Conservation (phyloP, 1,140 invertebrate genomes). For the Drosophila rufa region DNA sequence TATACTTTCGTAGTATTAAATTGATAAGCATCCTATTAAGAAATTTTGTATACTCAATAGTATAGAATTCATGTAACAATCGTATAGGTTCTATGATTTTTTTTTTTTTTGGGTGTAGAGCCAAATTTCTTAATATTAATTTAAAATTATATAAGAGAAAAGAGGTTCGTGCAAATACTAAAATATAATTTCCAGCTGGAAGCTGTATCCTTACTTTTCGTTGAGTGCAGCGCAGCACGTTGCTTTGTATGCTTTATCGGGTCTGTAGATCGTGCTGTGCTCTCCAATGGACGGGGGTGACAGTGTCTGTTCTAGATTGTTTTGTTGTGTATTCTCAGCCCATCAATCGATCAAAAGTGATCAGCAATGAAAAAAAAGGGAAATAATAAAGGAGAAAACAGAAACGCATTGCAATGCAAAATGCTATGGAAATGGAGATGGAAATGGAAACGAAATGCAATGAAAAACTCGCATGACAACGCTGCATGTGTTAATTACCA, state of each 20-base stretch:
- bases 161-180: neutral
- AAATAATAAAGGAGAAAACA: neutral
- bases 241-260: conserved; percentile 14
- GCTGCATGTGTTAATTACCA: conserved; percentile 76
- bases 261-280: conserved; percentile 20
- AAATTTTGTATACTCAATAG: too few species aligned
- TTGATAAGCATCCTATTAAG: too few species aligned
- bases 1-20: too few species aligned
- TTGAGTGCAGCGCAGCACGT: conserved; percentile 16
- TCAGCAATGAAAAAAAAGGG: conserved; percentile 3
- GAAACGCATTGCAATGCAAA: conserved; percentile 34
- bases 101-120: too few species aligned
- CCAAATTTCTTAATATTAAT: too few species aligned
- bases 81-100: too few species aligned
- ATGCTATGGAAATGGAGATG: conserved; percentile 33
- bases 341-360: conserved; percentile 46
- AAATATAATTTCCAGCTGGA: neutral
- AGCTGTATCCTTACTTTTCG: neutral
- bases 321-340: conserved; percentile 28
- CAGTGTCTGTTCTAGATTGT: conserved; percentile 24
- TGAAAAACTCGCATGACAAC: conserved; percentile 33
- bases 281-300: neutral
- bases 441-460: conserved; percentile 34
- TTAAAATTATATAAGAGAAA: neutral
- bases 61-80: too few species aligned